phyloP scores from a whole-genome alignment of 2,888 invertebrate species.

The Tupiocoris notatus region DNA sequence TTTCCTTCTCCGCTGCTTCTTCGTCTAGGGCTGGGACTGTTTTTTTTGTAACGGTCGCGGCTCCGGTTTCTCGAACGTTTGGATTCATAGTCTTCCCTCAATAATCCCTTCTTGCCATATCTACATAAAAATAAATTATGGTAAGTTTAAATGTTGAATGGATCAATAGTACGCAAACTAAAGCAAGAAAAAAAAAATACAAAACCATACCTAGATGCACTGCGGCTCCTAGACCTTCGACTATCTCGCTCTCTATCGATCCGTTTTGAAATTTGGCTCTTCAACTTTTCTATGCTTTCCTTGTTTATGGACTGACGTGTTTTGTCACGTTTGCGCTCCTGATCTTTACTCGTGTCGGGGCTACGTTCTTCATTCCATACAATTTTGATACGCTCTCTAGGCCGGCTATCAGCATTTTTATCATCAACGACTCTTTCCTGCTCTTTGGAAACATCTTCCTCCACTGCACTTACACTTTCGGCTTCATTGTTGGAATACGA shows the following conservation, averaged over 20 bases:
- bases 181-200: neutral
- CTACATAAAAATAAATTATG: neutral
- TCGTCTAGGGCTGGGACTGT: conserved; percentile 23
- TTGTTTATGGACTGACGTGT: neutral
- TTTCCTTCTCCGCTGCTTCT: conserved; percentile 6
- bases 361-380: conserved; percentile 40
- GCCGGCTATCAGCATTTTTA: conserved; percentile 42
- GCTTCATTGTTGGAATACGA: conserved; percentile 40
- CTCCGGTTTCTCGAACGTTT: conserved; percentile 5
- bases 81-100: neutral
- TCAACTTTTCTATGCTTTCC: neutral
- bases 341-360: conserved; percentile 36
- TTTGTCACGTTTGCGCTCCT: neutral
- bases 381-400: conserved; percentile 45
- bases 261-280: neutral
- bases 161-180: too few species aligned
- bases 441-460: conserved; percentile 33
- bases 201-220: neutral
- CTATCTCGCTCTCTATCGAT: neutral
- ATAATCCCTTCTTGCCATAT: neutral
- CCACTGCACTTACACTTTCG: neutral
- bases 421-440: conserved; percentile 38
- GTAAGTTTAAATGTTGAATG: neutral
- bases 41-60: neutral
- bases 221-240: conserved; percentile 15